phyloP scores from a whole-genome alignment of 64 coral and sea anemone genomes.

The Pocillopora damicornis region DNA sequence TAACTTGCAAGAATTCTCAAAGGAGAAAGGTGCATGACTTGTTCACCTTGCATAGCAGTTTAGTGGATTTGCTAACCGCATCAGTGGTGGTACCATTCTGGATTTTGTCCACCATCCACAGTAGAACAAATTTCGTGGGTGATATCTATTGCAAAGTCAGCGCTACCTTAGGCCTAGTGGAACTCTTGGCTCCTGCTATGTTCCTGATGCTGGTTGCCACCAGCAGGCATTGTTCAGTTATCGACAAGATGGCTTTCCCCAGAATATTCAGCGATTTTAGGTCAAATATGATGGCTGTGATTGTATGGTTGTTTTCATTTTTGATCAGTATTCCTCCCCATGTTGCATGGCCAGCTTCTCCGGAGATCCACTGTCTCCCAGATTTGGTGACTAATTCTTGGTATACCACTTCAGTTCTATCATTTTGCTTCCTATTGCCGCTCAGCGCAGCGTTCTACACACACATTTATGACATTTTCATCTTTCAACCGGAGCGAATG shows the following conservation, averaged over 20 bases:
- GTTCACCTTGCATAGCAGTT: conserved; percentile 62
- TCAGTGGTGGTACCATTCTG: conserved; percentile 74
- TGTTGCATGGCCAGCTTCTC: conserved; percentile 49
- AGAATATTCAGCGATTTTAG: conserved; percentile 59
- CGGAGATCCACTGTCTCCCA: conserved; percentile 53
- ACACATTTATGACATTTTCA: conserved; percentile 58
- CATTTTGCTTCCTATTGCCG: conserved; percentile 52
- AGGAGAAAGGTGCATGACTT: conserved; percentile 52
- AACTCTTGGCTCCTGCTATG: conserved; percentile 58
- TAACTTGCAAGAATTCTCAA: conserved; percentile 64
- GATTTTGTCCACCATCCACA: conserved; percentile 75
- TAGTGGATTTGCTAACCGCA: conserved; percentile 64
- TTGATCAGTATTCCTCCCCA: conserved; percentile 55
- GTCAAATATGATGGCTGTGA: conserved; percentile 34
- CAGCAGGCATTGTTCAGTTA: conserved; percentile 55
- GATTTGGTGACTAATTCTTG: conserved; percentile 71
- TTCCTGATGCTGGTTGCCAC: conserved; percentile 58
- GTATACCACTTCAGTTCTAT: conserved; percentile 55
- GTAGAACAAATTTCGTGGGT: conserved; percentile 41
- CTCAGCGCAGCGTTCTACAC: conserved; percentile 40
- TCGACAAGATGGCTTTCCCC: conserved; percentile 58
- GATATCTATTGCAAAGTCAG: conserved; percentile 56
- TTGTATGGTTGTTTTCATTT: conserved; percentile 53
- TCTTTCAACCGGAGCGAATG: conserved; percentile 63
- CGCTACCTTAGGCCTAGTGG: conserved; percentile 55